Percentiles rank a stretch among this genome's conserved stretches.
Conservation (phyloP, 2,797 vertebrate species). For the Eulemur rubriventer region DNA sequence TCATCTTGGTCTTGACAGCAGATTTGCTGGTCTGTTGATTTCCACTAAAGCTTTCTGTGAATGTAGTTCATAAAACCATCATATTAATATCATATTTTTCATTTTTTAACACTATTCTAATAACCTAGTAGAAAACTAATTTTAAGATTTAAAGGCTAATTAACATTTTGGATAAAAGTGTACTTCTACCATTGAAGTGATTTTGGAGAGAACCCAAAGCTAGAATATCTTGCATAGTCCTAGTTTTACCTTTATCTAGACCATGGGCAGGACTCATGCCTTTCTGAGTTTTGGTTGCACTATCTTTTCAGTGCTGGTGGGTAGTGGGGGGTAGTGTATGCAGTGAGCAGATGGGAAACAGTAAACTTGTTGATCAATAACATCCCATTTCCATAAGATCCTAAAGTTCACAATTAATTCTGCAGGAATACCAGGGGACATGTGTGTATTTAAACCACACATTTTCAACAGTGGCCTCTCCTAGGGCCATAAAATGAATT, state of each 20-base stretch:
- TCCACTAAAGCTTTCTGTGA: conserved; percentile 23
- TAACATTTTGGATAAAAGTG: background rate
- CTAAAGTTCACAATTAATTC: background rate
- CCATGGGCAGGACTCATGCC: background rate
- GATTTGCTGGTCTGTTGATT: background rate
- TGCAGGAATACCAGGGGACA: background rate
- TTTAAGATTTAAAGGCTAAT: background rate
- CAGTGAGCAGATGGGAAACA: background rate
- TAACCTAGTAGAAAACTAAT: background rate
- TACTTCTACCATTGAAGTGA: background rate
- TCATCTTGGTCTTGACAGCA: background rate
- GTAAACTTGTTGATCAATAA: background rate
- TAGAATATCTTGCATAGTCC: background rate
- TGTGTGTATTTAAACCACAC: background rate
- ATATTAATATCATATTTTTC: background rate
- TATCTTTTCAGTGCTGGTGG: background rate
- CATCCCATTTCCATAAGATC: background rate
- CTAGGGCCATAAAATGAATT: background rate
- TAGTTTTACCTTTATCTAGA: background rate
- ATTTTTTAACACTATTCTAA: conserved; percentile 1
- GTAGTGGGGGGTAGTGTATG: accelerated
- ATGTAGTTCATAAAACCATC: background rate
- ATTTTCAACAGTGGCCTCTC: conserved; percentile 6
- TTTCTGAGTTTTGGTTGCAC: background rate
- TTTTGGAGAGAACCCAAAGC: background rate